Base-by-base conservation (phyloP, 2,888 invertebrate species). In the Dioctria linearis region DNA sequence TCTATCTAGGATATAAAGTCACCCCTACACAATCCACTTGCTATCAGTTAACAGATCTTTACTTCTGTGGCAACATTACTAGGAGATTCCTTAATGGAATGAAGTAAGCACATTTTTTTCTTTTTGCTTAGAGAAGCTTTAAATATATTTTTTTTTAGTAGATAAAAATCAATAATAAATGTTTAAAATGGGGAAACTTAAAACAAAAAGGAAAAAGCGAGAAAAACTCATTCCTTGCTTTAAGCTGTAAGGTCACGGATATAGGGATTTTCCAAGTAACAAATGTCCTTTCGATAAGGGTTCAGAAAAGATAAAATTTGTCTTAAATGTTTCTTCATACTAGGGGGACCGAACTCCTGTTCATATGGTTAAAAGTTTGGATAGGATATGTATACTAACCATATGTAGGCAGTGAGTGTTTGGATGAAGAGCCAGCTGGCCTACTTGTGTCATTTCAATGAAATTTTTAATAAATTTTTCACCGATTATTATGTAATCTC, bases 131-230 rank as follows among this genome's bases (percentile, higher is more conserved):
- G 42, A 66, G 8, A n/a, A 66, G 42, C 66, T 66, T 66, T 66
- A 66, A 66, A 66, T 66, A 66, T 66, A 11, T 66, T 66, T 42
- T 37, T 5, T 43, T 13, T 2, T 13, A 25, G 25, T 25, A 25
- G 46, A n/a, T 67, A 13, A 67, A 25, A 37, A 67, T 67, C 67
- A 13, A 67, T 67, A 67, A 43, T 43, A 67, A 67, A 67, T 67
- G 43, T 11, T 67, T 67, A 67, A 67, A 67, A 9, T 46, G 46
- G 43, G 8, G 67, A 4, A n/a, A 6, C 54, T 8, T 8, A 11
- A 54, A 54, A 54, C 1, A 54, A 54, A 25, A 25, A 25, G 25
- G 25, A 25, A 54, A 54, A 54, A 54, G 3, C 54, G 11, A 54
- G 11, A 54, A 11, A 25, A 54, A 8, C 6, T 54, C 9, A 8